phyloP scores from a whole-genome alignment of 2,888 invertebrate species.

The Patella depressa region DNA sequence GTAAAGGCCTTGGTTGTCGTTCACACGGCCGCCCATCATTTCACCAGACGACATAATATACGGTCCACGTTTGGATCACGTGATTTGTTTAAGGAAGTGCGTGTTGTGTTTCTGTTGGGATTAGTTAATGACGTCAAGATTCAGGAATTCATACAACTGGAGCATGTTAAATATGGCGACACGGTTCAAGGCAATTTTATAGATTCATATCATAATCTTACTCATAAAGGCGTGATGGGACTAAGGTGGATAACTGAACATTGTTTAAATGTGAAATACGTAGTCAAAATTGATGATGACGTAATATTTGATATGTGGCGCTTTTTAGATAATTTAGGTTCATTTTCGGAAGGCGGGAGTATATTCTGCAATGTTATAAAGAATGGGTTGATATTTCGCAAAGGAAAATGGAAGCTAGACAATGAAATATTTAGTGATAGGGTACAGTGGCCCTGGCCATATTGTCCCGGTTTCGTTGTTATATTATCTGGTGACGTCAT shows the following conservation, averaged over 20 bases:
- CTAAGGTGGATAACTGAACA: constrained; percentile 49
- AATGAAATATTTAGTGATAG: constrained; percentile 32
- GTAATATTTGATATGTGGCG: constrained; percentile 44
- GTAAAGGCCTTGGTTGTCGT: constrained; percentile 36
- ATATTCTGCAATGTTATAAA: neutral
- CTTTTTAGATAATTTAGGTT: no score
- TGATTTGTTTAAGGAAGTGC: constrained; percentile 32
- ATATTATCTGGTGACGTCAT: constrained; percentile 38
- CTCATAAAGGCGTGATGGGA: constrained; percentile 52
- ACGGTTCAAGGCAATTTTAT: constrained; percentile 53
- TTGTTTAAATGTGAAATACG: constrained; percentile 44
- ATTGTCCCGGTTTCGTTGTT: constrained; percentile 40
- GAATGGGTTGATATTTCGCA: constrained; percentile 36
- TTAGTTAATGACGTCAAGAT: constrained; percentile 26
- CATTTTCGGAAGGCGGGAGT: no score
- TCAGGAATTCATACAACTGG: constrained; percentile 38
- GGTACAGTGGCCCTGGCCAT: constrained; percentile 37
- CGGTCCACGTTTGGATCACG: constrained; percentile 49
- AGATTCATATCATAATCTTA: constrained; percentile 50
- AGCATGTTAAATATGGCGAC: constrained; percentile 42
- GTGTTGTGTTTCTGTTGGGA: constrained; percentile 50
- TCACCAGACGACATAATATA: constrained; percentile 36
- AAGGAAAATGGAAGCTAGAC: constrained; percentile 34
- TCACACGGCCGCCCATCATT: constrained; percentile 44
- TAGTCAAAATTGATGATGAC: constrained; percentile 54